Base-by-base conservation (phyloP, 2,888 invertebrate species). In the Caenorhabditis japonica region DNA sequence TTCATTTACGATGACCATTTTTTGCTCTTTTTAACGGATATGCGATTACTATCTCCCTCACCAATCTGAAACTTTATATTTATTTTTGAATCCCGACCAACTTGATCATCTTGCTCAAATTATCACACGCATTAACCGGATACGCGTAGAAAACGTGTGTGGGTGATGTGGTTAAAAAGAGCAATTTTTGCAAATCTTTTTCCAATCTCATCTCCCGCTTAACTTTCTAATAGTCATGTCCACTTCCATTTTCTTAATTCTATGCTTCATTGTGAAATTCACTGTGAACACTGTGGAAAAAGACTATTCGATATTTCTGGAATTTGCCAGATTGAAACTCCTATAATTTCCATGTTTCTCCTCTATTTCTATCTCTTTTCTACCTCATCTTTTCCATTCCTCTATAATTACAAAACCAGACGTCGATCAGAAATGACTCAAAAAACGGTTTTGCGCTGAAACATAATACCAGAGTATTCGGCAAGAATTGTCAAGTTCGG, bases 401-500 rank as follows among this genome's bases (percentile, higher is more conserved):
- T 56, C 56, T 56, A 58, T 66, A 66, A 66, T 66, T 66, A 66
- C 66, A 51, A 66, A 66, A 66, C 66, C 56, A 66, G 66, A 56
- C 44, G 66, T 56, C 66, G 66, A 66, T 66, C 66, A 56, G 66
- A 56, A 66, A 56, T 39, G 38, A 36, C 61, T 36, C 21, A 44
- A 58, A 27, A 44, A 33, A 17, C 55, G 44, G 51, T 47, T 56
- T 66, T 30, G 66, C 64, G 46, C 34, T 56, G 66, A 66, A 66
- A 66, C 66, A 66, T 66, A 66, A 66, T 66, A 66, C 66, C 25
- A 66, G 66, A 66, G 66, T 56, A 66, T 66, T 66, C 66, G 64
- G 66, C 66, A 66, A 66, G 66, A 66, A 66, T 66, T 66, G 56
- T 66, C 66, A 66, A 66, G 56, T 66, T 66, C 66, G 66, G 51